Conservation (phyloP, 2,888 invertebrate species). For the Oscheius sp. region DNA sequence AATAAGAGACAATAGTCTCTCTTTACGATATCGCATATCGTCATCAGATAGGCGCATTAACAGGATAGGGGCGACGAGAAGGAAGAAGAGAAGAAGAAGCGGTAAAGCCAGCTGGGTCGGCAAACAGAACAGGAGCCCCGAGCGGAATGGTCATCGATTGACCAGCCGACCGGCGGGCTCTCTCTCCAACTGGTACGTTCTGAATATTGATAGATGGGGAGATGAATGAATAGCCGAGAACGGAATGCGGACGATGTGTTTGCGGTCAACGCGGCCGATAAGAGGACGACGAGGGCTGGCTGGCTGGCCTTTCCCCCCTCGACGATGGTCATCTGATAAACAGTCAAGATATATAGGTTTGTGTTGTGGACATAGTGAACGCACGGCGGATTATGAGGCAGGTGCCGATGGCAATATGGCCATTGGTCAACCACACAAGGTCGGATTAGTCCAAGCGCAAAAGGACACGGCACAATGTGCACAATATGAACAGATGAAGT, state of each 20-base stretch:
- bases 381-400: neutral
- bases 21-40: too few relatives aligned
- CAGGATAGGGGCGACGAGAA: too few relatives aligned
- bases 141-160: neutral
- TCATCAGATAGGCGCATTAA: too few relatives aligned
- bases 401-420: constrained; percentile 4
- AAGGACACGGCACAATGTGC: too few relatives aligned
- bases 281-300: constrained; percentile 6
- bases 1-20: too few relatives aligned
- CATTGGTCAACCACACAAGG: too few relatives aligned
- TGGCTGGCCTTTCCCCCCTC: neutral
- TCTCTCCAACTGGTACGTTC: neutral
- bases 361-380: neutral
- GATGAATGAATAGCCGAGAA: neutral
- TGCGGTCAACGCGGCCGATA: constrained; percentile 29
- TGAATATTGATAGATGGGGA: neutral
- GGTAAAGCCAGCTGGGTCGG: too few relatives aligned
- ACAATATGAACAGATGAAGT: too few relatives aligned
- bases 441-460: too few relatives aligned
- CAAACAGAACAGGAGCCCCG: neutral
- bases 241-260: constrained; percentile 29
- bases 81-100: too few relatives aligned
- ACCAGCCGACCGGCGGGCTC: neutral
- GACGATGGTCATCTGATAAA: constrained; percentile 15
- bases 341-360: neutral